Conservation (phyloP, 2,888 invertebrate genomes). For the Gibbula magus region DNA sequence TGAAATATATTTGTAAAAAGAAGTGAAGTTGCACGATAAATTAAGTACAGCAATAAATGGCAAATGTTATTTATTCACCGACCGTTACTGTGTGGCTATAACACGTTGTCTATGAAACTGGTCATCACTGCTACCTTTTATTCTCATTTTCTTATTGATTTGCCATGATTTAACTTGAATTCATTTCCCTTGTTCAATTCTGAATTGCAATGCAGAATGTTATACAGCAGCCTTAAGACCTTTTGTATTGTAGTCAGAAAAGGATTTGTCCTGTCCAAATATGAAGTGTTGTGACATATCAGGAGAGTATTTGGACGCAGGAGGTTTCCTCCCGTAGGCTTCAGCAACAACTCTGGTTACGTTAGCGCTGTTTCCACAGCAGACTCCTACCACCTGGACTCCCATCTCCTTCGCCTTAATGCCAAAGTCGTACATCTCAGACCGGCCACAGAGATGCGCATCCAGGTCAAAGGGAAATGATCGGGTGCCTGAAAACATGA, state of each 20-base stretch:
- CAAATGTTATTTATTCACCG: too few species aligned
- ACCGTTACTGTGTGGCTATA: too few species aligned
- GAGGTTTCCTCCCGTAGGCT: slow-evolving; percentile 57
- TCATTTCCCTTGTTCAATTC: too few species aligned
- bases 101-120: too few species aligned
- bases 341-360: slow-evolving; percentile 62
- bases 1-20: too few species aligned
- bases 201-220: too few species aligned
- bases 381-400: slow-evolving; percentile 66
- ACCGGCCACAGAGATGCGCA: not conserved
- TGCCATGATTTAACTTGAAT: too few species aligned
- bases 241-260: slow-evolving; percentile 24
- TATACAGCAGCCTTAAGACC: not conserved
- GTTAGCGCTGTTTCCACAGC: slow-evolving; percentile 66
- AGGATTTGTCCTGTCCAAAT: not conserved
- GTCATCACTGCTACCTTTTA: too few species aligned
- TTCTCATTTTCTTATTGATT: too few species aligned
- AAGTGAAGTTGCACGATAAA: too few species aligned
- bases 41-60: too few species aligned
- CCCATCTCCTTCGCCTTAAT: slow-evolving; percentile 56
- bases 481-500: not conserved
- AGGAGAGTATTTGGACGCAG: slow-evolving; percentile 56
- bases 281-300: slow-evolving; percentile 48
- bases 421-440: slow-evolving; percentile 52
- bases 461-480: not conserved